Evolutionary conservation across 92 coral and sea anemone species (phyloP), one percentile per base, ranked within the genome.

Genomic region (Phymanthus crucifer): DNA sequence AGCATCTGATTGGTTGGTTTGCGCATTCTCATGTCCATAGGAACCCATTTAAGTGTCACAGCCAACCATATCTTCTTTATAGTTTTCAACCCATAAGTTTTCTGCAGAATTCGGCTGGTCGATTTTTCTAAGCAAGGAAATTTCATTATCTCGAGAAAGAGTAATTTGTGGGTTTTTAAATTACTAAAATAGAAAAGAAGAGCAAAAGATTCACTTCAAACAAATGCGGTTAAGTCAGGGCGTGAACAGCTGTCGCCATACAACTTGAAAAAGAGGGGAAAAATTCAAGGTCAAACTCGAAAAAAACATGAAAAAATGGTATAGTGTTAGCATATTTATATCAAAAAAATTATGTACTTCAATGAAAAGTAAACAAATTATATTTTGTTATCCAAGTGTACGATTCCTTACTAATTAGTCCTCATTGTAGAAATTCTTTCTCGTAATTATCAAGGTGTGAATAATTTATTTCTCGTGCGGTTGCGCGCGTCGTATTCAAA

Each of bases 391-490:
- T 61, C 29, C 34, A n/a, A 61, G 26, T 27, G 32, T 11, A 27
- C 32, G 29, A 61, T 26, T 24, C n/a, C 68, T 24, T 27, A 8
- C 12, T 61, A 24, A 61, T 61, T 61, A 26, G 26, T 17, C 14
- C 68, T 1, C 11, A 54, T 54, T 54, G 64, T 54, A 54, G 19
- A 10, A 54, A 54, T 43, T 43, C 13, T 23, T 54, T 54, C 13
- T 33, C 29, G 68, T 61, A 61, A 61, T 61, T 61, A 26, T 61
- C 13, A 3, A 24, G 33, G 4, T 6, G 6, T 61, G 32, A 61
- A 61, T 61, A 61, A 61, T 61, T 61, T 61, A 61, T 61, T 61
- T 29, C 34, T 61, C 68, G 34, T n/a, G 68, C 32, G 33, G 13
- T 24, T 61, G 68, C 12, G 68, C 50, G 13, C 8, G 11, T 61